Conservation (phyloP, 2,888 invertebrate species). For the Cerastoderma edule region DNA sequence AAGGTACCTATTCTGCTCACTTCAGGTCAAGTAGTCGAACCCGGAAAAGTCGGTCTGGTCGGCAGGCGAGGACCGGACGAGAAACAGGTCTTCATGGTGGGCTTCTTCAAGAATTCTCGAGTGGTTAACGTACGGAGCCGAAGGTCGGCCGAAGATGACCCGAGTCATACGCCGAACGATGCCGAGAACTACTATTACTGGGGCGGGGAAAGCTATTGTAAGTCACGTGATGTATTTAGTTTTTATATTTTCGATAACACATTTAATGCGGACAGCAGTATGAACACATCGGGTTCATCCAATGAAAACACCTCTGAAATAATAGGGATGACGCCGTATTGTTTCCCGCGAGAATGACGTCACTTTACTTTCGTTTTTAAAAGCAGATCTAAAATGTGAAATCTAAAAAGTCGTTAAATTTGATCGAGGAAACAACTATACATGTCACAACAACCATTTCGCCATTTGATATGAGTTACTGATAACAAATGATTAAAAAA, state of each 20-base stretch:
- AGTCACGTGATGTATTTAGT: conserved; percentile 15
- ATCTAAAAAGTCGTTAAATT: too few relatives aligned
- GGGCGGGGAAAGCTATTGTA: conserved; percentile 61
- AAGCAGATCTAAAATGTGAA: too few relatives aligned
- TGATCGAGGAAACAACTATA: too few relatives aligned
- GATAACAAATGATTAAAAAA: too few relatives aligned
- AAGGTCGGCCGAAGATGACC: conserved; percentile 63
- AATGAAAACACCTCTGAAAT: too few relatives aligned
- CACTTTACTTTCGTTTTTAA: too few relatives aligned
- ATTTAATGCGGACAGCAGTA: background rate
- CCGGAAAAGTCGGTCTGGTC: conserved; percentile 93
- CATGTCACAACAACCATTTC: too few relatives aligned
- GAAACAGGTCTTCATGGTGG: conserved; percentile 96
- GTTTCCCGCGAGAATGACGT: too few relatives aligned
- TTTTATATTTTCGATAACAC: background rate
- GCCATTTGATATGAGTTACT: too few relatives aligned
- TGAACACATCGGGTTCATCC: too few relatives aligned
- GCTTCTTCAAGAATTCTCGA: conserved; percentile 86
- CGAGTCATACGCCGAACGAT: conserved; percentile 56
- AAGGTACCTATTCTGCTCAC: too few relatives aligned
- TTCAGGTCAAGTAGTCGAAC: conserved; percentile 89
- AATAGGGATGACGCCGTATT: too few relatives aligned
- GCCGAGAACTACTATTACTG: conserved; percentile 58
- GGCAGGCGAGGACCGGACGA: conserved; percentile 90
- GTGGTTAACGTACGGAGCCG: conserved; percentile 75